Percentiles rank a stretch among this genome's conserved stretches.
These are phyloP conservation scores for Nymphicus hollandicus DNA, from an alignment of 2,113 vertebrate species.

Conservation along the genomic window DNA sequence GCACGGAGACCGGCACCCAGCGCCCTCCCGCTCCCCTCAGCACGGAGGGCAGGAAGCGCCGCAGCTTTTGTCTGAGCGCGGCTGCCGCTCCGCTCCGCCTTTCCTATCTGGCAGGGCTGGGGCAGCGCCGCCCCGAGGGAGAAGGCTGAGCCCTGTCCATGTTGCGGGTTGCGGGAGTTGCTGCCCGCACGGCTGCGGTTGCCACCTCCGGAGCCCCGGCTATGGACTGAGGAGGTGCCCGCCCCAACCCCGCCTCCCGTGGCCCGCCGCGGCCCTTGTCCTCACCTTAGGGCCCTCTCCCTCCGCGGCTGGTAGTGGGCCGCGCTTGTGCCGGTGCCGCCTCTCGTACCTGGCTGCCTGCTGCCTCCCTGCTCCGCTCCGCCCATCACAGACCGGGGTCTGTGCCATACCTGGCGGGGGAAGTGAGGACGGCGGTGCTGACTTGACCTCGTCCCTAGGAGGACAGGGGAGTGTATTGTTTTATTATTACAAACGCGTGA, in stretches of 20 bases:
- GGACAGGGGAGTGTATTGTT: not conserved
- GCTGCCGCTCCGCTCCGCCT: constrained; percentile 17
- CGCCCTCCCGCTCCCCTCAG: not conserved
- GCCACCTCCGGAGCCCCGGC: not conserved
- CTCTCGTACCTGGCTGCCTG: not conserved
- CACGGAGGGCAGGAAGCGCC: not conserved
- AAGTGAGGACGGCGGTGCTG: not conserved
- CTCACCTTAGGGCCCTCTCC: not conserved
- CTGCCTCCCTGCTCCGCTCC: too few relatives aligned
- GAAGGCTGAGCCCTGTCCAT: not conserved
- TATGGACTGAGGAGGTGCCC: not conserved
- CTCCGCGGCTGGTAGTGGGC: too few relatives aligned
- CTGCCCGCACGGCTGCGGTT: not conserved
- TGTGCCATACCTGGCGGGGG: not conserved
- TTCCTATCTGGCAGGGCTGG: constrained; percentile 12
- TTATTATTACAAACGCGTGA: rapidly evolving
- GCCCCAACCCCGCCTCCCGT: not conserved
- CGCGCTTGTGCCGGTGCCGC: too few relatives aligned
- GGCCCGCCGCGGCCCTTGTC: not conserved
- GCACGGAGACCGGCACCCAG: not conserved
- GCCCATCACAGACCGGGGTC: not conserved
- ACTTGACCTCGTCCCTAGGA: not conserved
- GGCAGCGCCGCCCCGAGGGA: constrained; percentile 34
- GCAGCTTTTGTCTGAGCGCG: constrained; percentile 48
- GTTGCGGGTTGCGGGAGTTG: not conserved